Conservation (phyloP, 2,113 vertebrate genomes). For the Gallinago undulata region DNA sequence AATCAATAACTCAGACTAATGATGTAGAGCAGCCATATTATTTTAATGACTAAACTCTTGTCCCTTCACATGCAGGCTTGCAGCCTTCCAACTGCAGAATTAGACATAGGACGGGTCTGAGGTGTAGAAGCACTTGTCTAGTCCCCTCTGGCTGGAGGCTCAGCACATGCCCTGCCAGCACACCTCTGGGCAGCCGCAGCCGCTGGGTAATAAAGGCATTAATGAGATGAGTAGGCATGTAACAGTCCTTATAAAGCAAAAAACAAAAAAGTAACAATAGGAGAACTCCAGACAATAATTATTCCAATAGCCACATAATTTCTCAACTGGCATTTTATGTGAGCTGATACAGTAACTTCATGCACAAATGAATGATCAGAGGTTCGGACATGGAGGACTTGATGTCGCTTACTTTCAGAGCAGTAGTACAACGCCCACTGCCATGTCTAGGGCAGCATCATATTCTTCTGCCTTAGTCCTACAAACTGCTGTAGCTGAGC, state of each 20-base stretch:
- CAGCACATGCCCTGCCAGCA: fast-evolving
- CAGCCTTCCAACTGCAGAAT: not conserved
- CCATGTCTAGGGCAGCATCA: not conserved
- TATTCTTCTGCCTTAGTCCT: not conserved
- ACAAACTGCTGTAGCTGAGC: not conserved
- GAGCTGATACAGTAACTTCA: fast-evolving
- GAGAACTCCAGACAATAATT: not conserved
- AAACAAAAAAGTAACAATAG: not conserved
- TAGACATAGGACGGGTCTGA: not conserved
- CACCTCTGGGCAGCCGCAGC: not conserved
- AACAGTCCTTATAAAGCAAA: not conserved
- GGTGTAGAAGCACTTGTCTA: not conserved
- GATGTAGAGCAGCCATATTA: not conserved
- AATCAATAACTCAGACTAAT: not conserved
- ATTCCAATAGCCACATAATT: not conserved
- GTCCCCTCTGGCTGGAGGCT: not conserved
- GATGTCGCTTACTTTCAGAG: not conserved
- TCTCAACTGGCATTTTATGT: not conserved
- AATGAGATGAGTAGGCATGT: not conserved
- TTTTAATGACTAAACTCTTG: not conserved
- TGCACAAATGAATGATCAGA: not conserved
- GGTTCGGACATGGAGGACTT: not conserved
- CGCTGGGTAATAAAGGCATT: not conserved
- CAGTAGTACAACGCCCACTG: not conserved
- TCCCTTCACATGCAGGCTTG: not conserved